Conservation (phyloP, 2,888 invertebrate genomes). For the Autographa pulchrina region DNA sequence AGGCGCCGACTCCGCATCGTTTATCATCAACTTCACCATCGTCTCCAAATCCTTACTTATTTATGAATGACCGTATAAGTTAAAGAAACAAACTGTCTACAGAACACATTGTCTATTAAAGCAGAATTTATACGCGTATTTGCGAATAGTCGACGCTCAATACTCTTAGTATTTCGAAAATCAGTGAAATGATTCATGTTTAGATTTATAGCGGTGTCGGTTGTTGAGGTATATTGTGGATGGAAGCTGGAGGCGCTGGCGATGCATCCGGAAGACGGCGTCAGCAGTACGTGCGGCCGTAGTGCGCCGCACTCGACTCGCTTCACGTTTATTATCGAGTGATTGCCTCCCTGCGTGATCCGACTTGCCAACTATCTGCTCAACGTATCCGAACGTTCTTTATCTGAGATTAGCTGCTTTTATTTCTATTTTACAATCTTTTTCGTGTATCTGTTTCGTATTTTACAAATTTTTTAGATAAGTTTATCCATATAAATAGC, state of each 20-base stretch:
- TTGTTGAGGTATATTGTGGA: slow-evolving; percentile 62
- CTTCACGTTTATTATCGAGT: slow-evolving; percentile 87
- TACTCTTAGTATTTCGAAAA: slow-evolving; percentile 15
- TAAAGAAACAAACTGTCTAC: slow-evolving; percentile 47
- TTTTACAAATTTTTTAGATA: slow-evolving; percentile 5
- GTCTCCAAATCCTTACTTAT: slow-evolving; percentile 79
- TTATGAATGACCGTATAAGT: slow-evolving; percentile 74
- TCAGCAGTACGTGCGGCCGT: slow-evolving; percentile 82
- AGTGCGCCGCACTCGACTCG: slow-evolving; percentile 77
- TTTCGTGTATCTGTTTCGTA: too few relatives aligned
- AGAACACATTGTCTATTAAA: slow-evolving; percentile 1
- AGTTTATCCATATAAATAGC: slow-evolving; percentile 40
- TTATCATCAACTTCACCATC: slow-evolving; percentile 83
- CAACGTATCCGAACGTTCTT: slow-evolving; percentile 75
- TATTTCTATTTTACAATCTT: slow-evolving; percentile 76
- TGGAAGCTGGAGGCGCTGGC: slow-evolving; percentile 66
- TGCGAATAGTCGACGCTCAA: background rate
- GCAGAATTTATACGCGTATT: background rate
- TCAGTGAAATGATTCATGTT: slow-evolving; percentile 55
- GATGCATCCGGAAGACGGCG: slow-evolving; percentile 74
- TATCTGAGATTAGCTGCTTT: slow-evolving; percentile 77
- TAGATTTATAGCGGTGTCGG: slow-evolving; percentile 63
- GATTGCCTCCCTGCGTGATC: slow-evolving; percentile 87
- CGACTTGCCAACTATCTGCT: slow-evolving; percentile 82
- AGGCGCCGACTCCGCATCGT: slow-evolving; percentile 83